Evolutionary conservation across 2,797 vertebrate genomes (phyloP), one percentile per base, ranked within the genome.

Genomic region (Tiaroga cobitis): DNA sequence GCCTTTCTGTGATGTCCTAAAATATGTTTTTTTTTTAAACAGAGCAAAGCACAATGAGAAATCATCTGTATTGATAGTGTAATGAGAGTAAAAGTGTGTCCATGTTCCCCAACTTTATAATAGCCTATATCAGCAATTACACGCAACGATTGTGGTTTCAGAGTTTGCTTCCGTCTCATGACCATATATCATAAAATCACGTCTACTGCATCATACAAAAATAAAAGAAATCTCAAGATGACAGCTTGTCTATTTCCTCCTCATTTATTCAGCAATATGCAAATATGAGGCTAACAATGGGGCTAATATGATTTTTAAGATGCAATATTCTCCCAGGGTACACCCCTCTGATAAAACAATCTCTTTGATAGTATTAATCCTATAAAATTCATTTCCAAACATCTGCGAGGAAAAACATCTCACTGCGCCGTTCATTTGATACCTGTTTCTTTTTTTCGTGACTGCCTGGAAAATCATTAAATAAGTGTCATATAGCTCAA

Each of bases 401-500:
- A 93, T 87, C 88, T 89, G 88, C 43, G 84, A 73, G 81, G 61
- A 86, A 67, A 70, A 69, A 73, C 84, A 84, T 85, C 83, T 87
- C 65, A 72, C 75, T 82, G 85, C 16, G 84, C 51, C 18, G 63
- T 89, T 85, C 81, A 84, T 87, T 85, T 84, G 63, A 54, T 88
- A 82, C 84, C 83, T 75, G 83, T 83, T 73, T 84, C 77, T 41
- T 84, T 83, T 51, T 49, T 89, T 87, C 85, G 85, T 84, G 86
- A 83, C 87, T 90, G 88, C 89, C 90, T 90, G 74, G 39, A 85
- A 90, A 90, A 87, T 79, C 70, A 90, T 88, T 88, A 95, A 96
- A 95, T 94, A 92, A 89, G 92, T 95, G 92, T 94, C 93, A 94
- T 90, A 94, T 90, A 94, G 92, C 94, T 92, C 90, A 93, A 93